Evolutionary conservation across 2,888 invertebrate species (phyloP).

Genomic region (Eurytoma californica): DNA sequence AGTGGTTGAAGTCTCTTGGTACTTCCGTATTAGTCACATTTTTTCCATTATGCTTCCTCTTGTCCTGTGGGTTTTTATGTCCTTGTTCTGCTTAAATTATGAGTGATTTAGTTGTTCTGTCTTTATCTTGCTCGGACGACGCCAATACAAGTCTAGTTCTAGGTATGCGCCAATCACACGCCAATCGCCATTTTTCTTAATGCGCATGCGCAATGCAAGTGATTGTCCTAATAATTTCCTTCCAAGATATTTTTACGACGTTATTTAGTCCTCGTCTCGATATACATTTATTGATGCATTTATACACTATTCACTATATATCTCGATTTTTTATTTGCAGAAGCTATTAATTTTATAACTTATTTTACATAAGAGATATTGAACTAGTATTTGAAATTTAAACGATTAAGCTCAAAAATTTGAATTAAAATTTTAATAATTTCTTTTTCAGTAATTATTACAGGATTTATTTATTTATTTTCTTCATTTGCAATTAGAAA

Average conservation of each 20-base stretch:
- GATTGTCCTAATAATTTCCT: background rate
- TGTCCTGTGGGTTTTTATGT: no score
- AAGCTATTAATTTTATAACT: no score
- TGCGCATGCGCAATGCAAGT: constrained; percentile 12
- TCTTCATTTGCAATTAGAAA: background rate
- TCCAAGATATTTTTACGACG: constrained; percentile 17
- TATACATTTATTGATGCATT: background rate
- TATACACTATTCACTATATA: background rate
- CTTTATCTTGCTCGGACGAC: constrained; percentile 16
- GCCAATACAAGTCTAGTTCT: background rate
- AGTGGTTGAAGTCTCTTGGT: no score
- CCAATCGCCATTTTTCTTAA: constrained; percentile 24
- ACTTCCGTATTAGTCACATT: no score
- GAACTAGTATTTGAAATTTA: background rate
- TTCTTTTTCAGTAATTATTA: background rate
- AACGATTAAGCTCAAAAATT: background rate
- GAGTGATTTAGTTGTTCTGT: background rate
- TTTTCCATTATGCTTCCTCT: no score
- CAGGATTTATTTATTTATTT: background rate
- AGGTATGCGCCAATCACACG: constrained; percentile 1
- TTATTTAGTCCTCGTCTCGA: constrained; percentile 9
- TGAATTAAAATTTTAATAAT: background rate
- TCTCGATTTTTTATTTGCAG: background rate
- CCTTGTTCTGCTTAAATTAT: no score
- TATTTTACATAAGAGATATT: background rate